Conservation (phyloP, 1,140 invertebrate genomes). For the Aplysia californica region DNA sequence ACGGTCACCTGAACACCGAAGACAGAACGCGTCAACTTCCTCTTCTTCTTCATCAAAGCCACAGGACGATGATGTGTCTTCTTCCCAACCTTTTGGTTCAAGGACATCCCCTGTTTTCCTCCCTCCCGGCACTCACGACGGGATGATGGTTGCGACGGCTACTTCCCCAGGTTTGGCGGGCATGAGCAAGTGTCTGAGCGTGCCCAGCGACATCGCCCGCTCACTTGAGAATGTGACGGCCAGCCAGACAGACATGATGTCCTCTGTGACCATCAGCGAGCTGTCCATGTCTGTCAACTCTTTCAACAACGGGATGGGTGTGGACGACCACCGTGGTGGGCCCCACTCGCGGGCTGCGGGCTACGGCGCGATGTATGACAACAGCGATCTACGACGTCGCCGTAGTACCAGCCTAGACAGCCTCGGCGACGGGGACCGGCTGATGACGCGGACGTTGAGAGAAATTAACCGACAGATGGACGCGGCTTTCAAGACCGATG, state of each 20-base stretch:
- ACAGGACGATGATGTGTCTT: no score
- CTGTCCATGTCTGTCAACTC: conserved; percentile 57
- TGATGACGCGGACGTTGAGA: conserved; percentile 49
- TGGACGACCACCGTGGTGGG: conserved; percentile 14
- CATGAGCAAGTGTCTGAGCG: conserved; percentile 58
- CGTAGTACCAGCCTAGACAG: conserved; percentile 57
- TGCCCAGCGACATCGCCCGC: conserved; percentile 60
- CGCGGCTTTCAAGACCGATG: conserved; percentile 47
- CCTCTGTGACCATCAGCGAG: conserved; percentile 61
- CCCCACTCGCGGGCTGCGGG: not conserved
- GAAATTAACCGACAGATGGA: conserved; percentile 61
- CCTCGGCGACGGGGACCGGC: conserved; percentile 45
- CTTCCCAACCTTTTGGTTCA: no score
- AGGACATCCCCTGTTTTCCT: no score
- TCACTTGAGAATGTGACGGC: conserved; percentile 58
- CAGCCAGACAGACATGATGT: conserved; percentile 54
- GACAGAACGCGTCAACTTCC: no score
- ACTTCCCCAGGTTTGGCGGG: not conserved
- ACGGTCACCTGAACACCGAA: no score
- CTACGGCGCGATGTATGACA: conserved; percentile 1
- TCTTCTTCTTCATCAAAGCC: no score
- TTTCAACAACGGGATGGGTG: conserved; percentile 31
- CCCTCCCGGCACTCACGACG: no score
- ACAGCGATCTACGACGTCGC: conserved; percentile 32
- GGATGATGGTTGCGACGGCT: no score